Conservation (phyloP, 2,113 vertebrate genomes). For the Heterotis niloticus region DNA sequence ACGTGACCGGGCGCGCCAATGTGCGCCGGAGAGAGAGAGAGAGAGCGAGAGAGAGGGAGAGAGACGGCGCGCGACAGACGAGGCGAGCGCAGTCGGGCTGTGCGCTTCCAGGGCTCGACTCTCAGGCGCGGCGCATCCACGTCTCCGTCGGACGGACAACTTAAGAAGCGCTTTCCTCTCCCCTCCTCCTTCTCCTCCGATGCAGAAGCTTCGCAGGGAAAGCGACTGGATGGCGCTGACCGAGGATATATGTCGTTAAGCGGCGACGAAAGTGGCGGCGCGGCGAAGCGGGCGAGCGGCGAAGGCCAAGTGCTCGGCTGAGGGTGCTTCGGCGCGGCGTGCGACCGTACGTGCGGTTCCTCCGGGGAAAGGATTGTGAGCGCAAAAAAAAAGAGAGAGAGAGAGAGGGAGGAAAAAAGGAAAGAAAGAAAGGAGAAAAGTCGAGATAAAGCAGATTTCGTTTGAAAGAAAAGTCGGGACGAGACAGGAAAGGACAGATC, state of each 20-base stretch:
- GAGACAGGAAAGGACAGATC: conserved; percentile 35
- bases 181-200: conserved; percentile 26
- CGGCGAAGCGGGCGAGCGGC: too few species aligned
- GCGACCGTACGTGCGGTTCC: conserved; percentile 32
- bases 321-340: conserved; percentile 26
- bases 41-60: neutral
- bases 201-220: conserved; percentile 47
- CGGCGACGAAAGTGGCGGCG: neutral
- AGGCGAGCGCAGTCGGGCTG: conserved; percentile 56
- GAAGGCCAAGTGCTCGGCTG: conserved; percentile 36
- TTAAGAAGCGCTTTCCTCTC: conserved; percentile 30
- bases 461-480: conserved; percentile 36
- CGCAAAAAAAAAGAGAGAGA: too few species aligned
- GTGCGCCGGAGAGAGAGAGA: conserved; percentile 68
- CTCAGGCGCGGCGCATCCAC: conserved; percentile 35
- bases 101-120: conserved; percentile 32
- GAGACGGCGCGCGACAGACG: conserved; percentile 22
- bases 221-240: conserved; percentile 27
- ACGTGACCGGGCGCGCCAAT: conserved; percentile 87
- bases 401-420: too few species aligned
- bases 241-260: conserved; percentile 32
- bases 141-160: conserved; percentile 39
- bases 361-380: too few species aligned
- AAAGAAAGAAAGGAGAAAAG: too few species aligned
- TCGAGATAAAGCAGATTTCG: conserved; percentile 38